Evolutionary conservation across 2,888 invertebrate genomes (phyloP).

Genomic region (Celastrina argiolus): DNA sequence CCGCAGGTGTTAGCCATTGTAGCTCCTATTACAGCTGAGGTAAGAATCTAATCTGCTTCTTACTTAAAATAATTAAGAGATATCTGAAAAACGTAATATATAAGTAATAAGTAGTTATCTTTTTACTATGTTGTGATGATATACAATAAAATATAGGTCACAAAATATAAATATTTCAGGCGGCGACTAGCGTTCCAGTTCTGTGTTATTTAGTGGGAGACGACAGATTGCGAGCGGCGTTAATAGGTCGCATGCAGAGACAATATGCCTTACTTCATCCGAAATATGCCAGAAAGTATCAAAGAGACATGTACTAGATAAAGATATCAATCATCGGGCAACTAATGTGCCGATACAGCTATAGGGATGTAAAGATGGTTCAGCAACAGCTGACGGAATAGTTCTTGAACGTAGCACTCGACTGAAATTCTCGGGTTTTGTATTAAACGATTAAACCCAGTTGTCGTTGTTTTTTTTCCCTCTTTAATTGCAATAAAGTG

Average conservation of each 20-base stretch:
- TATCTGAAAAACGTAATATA: too few species aligned
- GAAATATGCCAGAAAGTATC: constrained; percentile 54
- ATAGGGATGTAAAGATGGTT: neutral
- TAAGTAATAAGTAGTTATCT: too few species aligned
- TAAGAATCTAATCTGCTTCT: constrained; percentile 38
- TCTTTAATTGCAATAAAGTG: neutral
- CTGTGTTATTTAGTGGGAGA: constrained; percentile 67
- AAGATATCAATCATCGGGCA: constrained; percentile 5
- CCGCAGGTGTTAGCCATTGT: constrained; percentile 65
- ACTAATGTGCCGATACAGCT: constrained; percentile 22
- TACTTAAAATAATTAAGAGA: too few species aligned
- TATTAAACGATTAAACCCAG: neutral
- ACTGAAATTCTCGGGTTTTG: neutral
- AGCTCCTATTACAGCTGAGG: constrained; percentile 74
- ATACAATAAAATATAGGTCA: neutral
- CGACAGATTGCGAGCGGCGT: constrained; percentile 66
- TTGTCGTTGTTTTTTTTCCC: neutral
- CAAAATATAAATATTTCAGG: constrained; percentile 48
- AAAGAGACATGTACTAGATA: constrained; percentile 30
- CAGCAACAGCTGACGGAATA: constrained; percentile 17
- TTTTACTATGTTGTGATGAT: neutral
- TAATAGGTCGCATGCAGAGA: constrained; percentile 70
- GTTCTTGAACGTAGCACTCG: neutral
- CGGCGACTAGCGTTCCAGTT: constrained; percentile 70
- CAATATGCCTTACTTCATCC: constrained; percentile 67